Evolutionary conservation across 1,140 invertebrate genomes (phyloP).

Genomic region (Drosophila punjabiensis): DNA sequence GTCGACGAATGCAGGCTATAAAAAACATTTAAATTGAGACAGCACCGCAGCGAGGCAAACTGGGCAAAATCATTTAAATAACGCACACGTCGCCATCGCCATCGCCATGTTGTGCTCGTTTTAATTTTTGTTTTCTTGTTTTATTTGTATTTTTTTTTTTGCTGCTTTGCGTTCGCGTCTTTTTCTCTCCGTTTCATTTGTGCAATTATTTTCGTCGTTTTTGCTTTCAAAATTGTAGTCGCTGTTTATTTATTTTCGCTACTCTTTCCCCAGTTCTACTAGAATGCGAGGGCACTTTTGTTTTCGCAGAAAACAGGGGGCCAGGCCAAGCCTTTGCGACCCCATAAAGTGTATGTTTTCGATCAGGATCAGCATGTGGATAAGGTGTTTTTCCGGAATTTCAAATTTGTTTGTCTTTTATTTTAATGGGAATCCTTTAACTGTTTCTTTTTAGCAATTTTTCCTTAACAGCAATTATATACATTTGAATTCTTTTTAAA

Average conservation of each 20-base stretch:
- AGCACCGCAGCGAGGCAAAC: constrained; percentile 51
- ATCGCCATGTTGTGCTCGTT: constrained; percentile 62
- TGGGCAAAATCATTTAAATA: constrained; percentile 79
- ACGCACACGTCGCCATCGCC: constrained; percentile 62
- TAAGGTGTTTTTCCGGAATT: neutral
- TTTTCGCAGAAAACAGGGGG: constrained; percentile 4
- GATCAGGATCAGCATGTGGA: constrained; percentile 9
- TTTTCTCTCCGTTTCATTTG: constrained; percentile 64
- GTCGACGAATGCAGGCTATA: constrained; percentile 62
- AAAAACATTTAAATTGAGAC: constrained; percentile 77
- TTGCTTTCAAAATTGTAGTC: constrained; percentile 67
- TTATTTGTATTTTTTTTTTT: constrained; percentile 8
- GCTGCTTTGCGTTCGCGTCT: constrained; percentile 11
- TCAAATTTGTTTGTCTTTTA: constrained; percentile 14
- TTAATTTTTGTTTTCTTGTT: constrained; percentile 50
- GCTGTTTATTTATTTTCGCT: constrained; percentile 59
- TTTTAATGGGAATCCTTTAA: neutral
- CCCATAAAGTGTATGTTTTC: constrained; percentile 11
- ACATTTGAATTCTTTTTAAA: neutral
- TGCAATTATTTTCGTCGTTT: constrained; percentile 78
- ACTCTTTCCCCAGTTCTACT: constrained; percentile 34
- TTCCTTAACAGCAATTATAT: neutral
- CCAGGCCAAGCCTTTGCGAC: neutral
- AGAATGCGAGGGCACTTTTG: constrained; percentile 7
- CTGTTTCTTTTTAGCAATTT: neutral